These are phyloP conservation scores for Centruroides sculpturatus DNA, from an alignment of 1,140 invertebrate genomes.

Conservation along the genomic window DNA sequence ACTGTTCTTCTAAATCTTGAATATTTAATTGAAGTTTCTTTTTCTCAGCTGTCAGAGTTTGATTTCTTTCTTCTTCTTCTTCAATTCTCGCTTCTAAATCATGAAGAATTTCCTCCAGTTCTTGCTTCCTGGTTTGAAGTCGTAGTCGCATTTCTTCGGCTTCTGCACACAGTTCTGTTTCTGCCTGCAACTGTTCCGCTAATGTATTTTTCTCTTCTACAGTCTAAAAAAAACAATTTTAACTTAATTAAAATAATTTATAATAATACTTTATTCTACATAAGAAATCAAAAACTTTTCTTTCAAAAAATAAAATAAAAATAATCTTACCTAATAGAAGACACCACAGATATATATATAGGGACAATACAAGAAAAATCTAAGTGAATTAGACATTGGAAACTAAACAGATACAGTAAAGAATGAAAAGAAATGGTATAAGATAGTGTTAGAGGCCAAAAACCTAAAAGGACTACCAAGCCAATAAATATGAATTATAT, in stretches of 20 bases:
- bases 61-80: constrained; percentile 85
- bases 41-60: constrained; percentile 68
- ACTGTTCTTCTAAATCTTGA: constrained; percentile 41
- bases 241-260: neutral
- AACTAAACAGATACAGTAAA: too few species aligned
- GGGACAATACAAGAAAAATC: too few species aligned
- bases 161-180: constrained; percentile 90
- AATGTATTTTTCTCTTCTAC: constrained; percentile 86
- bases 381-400: too few species aligned
- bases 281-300: too few species aligned
- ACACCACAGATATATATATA: too few species aligned
- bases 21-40: constrained; percentile 87
- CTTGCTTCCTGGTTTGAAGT: constrained; percentile 72
- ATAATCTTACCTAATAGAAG: too few species aligned
- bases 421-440: too few species aligned
- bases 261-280: neutral
- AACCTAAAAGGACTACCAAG: too few species aligned
- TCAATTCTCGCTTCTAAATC: constrained; percentile 89
- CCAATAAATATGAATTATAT: too few species aligned
- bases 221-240: neutral
- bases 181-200: constrained; percentile 84
- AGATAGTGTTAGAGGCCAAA: too few species aligned
- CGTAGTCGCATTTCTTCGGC: constrained; percentile 83
- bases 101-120: constrained; percentile 91
- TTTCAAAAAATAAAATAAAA: too few species aligned